A percentile compares a stretch with the other conserved stretches of the same genome.
phyloP scores from a whole-genome alignment of 23 tunicate species.

The Styela clava region DNA sequence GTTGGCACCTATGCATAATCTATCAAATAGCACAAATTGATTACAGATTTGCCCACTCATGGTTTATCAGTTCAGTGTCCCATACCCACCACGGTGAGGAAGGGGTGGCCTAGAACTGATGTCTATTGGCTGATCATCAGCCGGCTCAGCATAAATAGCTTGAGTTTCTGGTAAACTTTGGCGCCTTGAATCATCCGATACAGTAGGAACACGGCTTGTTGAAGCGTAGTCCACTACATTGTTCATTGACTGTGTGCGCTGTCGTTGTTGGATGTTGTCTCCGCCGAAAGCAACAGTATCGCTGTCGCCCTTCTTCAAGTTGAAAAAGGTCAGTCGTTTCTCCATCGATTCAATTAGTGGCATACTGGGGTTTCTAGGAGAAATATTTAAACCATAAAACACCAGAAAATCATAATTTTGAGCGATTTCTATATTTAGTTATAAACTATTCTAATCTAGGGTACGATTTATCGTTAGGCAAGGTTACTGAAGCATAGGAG shows the following conservation, averaged over 20 bases:
- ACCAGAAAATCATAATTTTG: too few species aligned
- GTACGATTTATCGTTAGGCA: too few species aligned
- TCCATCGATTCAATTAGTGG: not conserved
- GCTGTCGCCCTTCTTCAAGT: not conserved
- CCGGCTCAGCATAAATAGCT: not conserved
- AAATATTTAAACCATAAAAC: too few species aligned
- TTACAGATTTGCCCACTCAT: too few species aligned
- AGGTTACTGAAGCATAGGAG: too few species aligned
- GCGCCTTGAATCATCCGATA: not conserved
- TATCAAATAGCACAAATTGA: too few species aligned
- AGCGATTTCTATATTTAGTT: too few species aligned
- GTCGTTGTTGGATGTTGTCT: not conserved
- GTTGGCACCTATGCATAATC: too few species aligned
- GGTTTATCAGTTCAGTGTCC: not conserved
- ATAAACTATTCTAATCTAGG: too few species aligned
- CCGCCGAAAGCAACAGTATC: not conserved
- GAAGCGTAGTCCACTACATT: not conserved
- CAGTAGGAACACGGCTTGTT: not conserved
- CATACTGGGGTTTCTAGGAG: not conserved
- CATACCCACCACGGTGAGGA: not conserved
- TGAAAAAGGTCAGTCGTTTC: not conserved
- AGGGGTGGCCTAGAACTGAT: not conserved
- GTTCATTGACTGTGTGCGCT: not conserved
- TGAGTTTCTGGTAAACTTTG: not conserved
- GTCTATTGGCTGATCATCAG: not conserved